Conservation (phyloP, 2,113 vertebrate species). For the Bucco capensis region DNA sequence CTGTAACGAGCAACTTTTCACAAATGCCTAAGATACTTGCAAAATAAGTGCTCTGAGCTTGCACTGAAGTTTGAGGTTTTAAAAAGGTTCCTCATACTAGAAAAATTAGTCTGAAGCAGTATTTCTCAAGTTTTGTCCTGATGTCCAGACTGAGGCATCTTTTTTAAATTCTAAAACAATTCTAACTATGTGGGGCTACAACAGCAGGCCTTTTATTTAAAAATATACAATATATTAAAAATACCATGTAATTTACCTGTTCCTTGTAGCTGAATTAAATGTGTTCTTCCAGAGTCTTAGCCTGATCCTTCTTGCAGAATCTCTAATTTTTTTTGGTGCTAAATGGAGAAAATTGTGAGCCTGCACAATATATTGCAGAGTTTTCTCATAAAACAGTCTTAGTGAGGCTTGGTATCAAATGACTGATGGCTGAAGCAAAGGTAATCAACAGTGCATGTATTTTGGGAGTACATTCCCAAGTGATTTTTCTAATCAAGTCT, state of each 20-base stretch:
- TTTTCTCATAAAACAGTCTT: neutral
- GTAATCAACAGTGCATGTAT: neutral
- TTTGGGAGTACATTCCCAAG: neutral
- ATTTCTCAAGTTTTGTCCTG: neutral
- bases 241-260: neutral
- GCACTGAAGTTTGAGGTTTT: neutral
- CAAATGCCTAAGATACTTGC: neutral
- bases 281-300: neutral
- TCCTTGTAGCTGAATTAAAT: neutral
- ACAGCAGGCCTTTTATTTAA: neutral
- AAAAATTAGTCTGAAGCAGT: neutral
- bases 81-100: neutral
- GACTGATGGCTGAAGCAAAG: constrained; percentile 2
- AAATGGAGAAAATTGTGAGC: neutral
- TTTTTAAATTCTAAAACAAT: neutral
- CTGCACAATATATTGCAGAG: neutral
- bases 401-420: neutral
- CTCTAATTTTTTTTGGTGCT: constrained; percentile 32
- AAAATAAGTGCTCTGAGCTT: neutral
- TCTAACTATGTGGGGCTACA: neutral
- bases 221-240: neutral
- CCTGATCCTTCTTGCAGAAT: neutral
- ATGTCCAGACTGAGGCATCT: neutral
- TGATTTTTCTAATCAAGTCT: neutral
- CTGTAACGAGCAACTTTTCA: neutral